phyloP scores from a whole-genome alignment of 2,888 invertebrate species.

The Elgonia sp. region DNA sequence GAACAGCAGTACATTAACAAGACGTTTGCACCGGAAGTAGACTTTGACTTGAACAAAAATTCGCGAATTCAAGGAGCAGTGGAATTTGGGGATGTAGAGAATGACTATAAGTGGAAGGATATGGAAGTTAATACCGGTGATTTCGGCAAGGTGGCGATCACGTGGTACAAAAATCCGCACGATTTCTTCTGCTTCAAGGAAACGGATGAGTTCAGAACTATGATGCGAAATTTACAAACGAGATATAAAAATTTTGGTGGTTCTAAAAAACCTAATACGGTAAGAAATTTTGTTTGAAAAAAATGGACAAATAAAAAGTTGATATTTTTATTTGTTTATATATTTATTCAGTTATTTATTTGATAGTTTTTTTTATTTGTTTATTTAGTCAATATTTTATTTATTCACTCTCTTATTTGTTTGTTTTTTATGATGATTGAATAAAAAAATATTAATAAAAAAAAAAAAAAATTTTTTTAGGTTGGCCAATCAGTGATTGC shows the following conservation, averaged over 20 bases:
- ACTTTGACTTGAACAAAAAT: constrained; percentile 70
- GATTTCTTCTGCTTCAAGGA: constrained; percentile 90
- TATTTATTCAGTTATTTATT: no score
- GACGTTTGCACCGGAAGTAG: constrained; percentile 78
- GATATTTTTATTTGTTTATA: no score
- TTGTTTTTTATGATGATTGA: no score
- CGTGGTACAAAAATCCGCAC: constrained; percentile 93
- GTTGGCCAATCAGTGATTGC: constrained; percentile 91
- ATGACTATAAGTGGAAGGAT: constrained; percentile 85
- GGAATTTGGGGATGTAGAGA: background rate
- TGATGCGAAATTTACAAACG: constrained; percentile 92
- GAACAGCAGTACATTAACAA: constrained; percentile 81
- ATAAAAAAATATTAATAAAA: background rate
- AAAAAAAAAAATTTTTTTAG: constrained; percentile 83
- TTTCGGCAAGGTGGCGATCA: constrained; percentile 89
- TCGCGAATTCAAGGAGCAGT: background rate
- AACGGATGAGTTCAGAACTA: constrained; percentile 88
- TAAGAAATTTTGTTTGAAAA: no score
- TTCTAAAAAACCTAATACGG: no score
- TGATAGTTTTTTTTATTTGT: no score
- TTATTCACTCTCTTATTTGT: no score
- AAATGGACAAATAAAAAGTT: no score
- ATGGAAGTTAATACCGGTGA: constrained; percentile 87
- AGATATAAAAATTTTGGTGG: constrained; percentile 88
- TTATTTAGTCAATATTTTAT: no score